A percentile compares a stretch with the other conserved stretches of the same genome.
These are phyloP conservation scores for Nanorana parkeri DNA, from an alignment of 2,113 vertebrate genomes.

Conservation along the genomic window DNA sequence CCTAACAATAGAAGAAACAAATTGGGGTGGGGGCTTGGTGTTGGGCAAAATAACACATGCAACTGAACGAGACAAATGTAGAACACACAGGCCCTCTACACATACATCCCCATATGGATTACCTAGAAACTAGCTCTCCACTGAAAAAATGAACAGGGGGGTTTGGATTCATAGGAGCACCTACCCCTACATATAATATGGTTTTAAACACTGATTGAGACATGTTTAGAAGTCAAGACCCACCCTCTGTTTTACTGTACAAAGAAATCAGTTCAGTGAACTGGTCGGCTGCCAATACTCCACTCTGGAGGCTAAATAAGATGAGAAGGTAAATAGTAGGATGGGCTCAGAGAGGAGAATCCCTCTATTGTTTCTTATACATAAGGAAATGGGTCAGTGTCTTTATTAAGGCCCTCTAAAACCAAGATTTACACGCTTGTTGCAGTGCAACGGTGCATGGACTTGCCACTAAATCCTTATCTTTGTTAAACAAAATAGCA, in stretches of 20 bases:
- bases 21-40: too few relatives aligned
- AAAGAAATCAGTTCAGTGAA: neutral
- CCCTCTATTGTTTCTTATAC: conserved; percentile 32
- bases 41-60: too few relatives aligned
- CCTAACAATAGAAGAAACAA: too few relatives aligned
- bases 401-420: neutral
- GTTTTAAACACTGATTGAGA: too few relatives aligned
- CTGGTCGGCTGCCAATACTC: neutral
- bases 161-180: too few relatives aligned
- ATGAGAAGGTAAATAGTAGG: neutral
- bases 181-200: too few relatives aligned
- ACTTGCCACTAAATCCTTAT: conserved; percentile 10
- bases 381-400: conserved; percentile 20
- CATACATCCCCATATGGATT: too few relatives aligned
- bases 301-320: neutral
- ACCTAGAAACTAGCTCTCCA: too few relatives aligned
- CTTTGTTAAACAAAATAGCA: conserved; percentile 12
- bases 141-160: too few relatives aligned
- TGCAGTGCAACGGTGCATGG: conserved; percentile 14
- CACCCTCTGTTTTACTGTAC: neutral
- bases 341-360: conserved; percentile 2
- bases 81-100: too few relatives aligned
- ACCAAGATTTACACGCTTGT: conserved; percentile 1
- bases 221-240: neutral
- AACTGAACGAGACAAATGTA: too few relatives aligned